Percentiles rank a stretch among this genome's conserved stretches.
These are phyloP conservation scores for Mugil cephalus DNA, from an alignment of 2,113 vertebrate species.

Conservation along the genomic window DNA sequence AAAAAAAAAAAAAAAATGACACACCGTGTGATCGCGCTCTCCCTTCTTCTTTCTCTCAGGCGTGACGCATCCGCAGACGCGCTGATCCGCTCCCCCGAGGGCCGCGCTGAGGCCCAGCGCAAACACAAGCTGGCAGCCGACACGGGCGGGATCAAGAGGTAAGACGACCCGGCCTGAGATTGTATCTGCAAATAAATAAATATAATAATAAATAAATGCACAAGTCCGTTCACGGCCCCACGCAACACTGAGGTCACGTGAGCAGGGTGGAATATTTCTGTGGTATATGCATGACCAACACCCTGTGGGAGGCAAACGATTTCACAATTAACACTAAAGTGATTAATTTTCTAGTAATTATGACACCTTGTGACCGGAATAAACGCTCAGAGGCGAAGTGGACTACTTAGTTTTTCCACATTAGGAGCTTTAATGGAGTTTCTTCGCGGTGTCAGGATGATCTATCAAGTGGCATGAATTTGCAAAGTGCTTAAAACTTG, in stretches of 20 bases:
- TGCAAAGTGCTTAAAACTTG: too few relatives aligned
- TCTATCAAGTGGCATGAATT: too few relatives aligned
- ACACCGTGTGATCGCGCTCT: conserved; percentile 11
- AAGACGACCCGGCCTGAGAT: conserved; percentile 29
- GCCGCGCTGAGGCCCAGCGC: conserved; percentile 47
- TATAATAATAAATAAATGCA: too few relatives aligned
- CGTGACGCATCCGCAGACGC: conserved; percentile 40
- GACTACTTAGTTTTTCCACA: background rate
- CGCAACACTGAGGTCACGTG: too few relatives aligned
- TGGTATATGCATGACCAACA: too few relatives aligned
- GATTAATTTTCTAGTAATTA: conserved; percentile 6
- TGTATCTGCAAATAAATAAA: too few relatives aligned
- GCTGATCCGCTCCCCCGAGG: conserved; percentile 43
- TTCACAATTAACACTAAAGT: conserved; percentile 18
- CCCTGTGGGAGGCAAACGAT: background rate
- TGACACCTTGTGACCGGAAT: background rate
- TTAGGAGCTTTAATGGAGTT: too few relatives aligned
- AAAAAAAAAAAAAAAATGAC: too few relatives aligned
- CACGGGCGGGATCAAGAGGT: conserved; percentile 69
- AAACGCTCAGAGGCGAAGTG: conserved; percentile 5
- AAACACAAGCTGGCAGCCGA: conserved; percentile 59
- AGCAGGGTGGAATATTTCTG: too few relatives aligned
- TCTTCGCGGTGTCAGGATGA: too few relatives aligned
- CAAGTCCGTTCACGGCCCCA: too few relatives aligned
- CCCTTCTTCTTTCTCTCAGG: conserved; percentile 52